Evolutionary conservation across 2,888 invertebrate genomes (phyloP), one percentile per base, ranked within the genome.

Genomic region (Barypeithes pellucidus): DNA sequence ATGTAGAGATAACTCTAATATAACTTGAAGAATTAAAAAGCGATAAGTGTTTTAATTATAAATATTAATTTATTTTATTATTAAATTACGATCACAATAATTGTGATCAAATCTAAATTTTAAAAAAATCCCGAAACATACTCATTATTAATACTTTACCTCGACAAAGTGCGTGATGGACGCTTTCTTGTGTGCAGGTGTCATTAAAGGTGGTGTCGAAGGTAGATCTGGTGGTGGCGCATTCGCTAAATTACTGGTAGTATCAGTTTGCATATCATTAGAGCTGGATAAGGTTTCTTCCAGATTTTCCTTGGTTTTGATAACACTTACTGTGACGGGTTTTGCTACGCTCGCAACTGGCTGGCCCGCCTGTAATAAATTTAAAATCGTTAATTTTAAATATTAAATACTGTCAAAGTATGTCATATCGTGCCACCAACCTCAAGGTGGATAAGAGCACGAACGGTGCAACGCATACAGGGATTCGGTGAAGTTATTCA

Each of bases 161-260:
- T 94, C 91, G 11, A 91, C 91, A 81, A 92, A 92, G 78, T 85
- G 83, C 8, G 82, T 84, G 39, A 80, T 79, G 9, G 80, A 80
- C 4, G 82, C 81, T 78, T 86, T 86, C 54, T 84, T 85, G 59
- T 84, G 83, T 4, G 83, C 84, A 9, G 84, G 81, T 11, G 84
- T 82, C 33, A 75, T 59, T 11, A 77, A 22, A n/a, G 73, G 59
- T 11, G 75, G 33, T 33, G 54, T 43, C 7, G 54, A 22, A 41
- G 63, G 63, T 39, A 22, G 45, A 22, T 29, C 33, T n/a, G 52
- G 45, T 29, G 45, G 18, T 12, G 39, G 11, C 16, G 47, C 24
- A 54, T 9, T 54, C 2, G 54, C 16, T 11, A 20, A 16, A 12
- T 50, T 52, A 43, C 61, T 20, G 66, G 43, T 47, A 67, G 61